Base-by-base conservation (phyloP, 2,113 vertebrate species). In the Notarius quadriscutis region DNA sequence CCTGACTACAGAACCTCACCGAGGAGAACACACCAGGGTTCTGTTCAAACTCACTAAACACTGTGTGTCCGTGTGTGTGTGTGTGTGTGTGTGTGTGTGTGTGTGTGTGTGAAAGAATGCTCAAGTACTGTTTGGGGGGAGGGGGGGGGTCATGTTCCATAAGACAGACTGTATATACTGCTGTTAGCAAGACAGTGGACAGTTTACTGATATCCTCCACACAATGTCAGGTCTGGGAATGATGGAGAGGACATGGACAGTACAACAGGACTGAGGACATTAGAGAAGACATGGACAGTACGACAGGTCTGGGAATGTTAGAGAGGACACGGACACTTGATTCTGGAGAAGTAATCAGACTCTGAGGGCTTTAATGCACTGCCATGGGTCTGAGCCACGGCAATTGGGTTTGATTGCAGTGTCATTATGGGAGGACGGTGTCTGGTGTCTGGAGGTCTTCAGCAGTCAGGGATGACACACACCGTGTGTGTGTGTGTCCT, bases 341-440 rank as follows among this genome's bases (percentile, higher is more conserved):
- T 94, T 95, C 92, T 94, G 84, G 92, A 95, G 94, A 93, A 94
- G 93, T 94, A 96, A 95, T 95, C 94, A 95, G 92, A 94, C 92
- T 91, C 93, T 92, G 91, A 93, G 93, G 93, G 93, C 92, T 95
- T 95, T 95, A 95, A 95, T 94, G 92, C 92, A 94, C 93, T 92
- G 93, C 93, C 93, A 94, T 93, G 93, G 93, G 93, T 94, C 93
- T 94, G 93, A 95, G 95, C 93, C 94, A 93, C 93, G 92, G 94
- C 94, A 95, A 94, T 95, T 94, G 94, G 93, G 92, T 95, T 95
- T 95, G 95, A 95, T 94, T 95, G 94, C 93, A 89, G 75, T 95
- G 94, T 94, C 94, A 95, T 95, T 95, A 95, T 93, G 92, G 93
- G 93, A 94, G 92, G 94, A 94, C 93, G 93, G 91, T 90, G 89